Conservation (phyloP, 2,888 invertebrate genomes). For the Galerucella pusilla region DNA sequence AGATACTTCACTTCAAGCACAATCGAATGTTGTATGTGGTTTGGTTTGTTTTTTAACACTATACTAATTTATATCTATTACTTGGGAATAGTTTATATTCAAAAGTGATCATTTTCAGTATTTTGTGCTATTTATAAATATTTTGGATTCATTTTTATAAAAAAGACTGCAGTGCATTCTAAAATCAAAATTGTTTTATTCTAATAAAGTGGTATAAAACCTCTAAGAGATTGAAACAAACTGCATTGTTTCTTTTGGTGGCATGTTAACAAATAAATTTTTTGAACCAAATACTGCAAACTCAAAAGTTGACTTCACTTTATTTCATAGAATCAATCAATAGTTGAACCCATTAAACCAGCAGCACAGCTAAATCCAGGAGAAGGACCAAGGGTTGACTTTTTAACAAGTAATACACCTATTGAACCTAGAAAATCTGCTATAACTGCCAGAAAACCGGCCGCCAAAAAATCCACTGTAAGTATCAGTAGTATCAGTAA, state of each 20-base stretch:
- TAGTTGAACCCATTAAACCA: constrained; percentile 7
- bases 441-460: constrained; percentile 77
- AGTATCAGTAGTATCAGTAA: constrained; percentile 56
- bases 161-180: too few relatives aligned
- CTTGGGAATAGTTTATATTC: background rate
- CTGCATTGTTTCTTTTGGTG: background rate
- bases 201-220: too few relatives aligned
- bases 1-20: constrained; percentile 44
- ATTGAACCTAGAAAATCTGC: constrained; percentile 71
- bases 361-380: constrained; percentile 33
- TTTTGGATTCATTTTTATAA: too few relatives aligned
- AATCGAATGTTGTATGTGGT: constrained; percentile 48
- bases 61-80: background rate
- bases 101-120: background rate
- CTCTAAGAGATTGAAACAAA: background rate
- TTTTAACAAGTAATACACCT: constrained; percentile 44
- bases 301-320: background rate
- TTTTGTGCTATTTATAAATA: background rate
- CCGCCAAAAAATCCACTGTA: constrained; percentile 77
- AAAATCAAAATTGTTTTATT: too few relatives aligned
- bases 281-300: background rate
- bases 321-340: constrained; percentile 23
- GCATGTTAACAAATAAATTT: background rate
- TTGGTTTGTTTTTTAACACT: constrained; percentile 38
- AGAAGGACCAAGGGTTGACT: constrained; percentile 61